Percentiles rank a stretch among this genome's conserved stretches.
Conservation (phyloP, 2,888 invertebrate species). For the Amiota communis region DNA sequence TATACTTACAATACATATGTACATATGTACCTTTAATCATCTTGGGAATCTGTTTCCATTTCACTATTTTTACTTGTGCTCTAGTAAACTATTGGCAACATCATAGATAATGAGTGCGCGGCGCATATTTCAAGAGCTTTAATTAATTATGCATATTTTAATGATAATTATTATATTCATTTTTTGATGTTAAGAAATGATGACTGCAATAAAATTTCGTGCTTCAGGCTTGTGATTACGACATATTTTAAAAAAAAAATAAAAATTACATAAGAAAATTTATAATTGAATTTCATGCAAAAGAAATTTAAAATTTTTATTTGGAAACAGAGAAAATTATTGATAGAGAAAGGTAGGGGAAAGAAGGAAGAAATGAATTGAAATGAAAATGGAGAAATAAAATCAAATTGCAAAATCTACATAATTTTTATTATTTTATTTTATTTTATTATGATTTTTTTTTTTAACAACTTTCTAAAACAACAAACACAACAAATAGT, state of each 20-base stretch:
- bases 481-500: background rate
- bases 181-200: too few species aligned
- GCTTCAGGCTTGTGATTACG: background rate
- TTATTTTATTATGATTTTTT: too few species aligned
- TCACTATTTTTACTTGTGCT: too few species aligned
- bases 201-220: background rate
- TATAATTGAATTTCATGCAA: constrained; percentile 7
- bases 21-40: too few species aligned
- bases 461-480: constrained; percentile 5
- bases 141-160: constrained; percentile 24
- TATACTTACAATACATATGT: too few species aligned
- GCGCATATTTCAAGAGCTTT: background rate
- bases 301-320: background rate
- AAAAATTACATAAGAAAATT: constrained; percentile 15
- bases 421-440: background rate
- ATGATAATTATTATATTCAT: background rate
- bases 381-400: background rate
- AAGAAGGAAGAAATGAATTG: background rate
- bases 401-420: background rate
- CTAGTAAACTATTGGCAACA: too few species aligned
- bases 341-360: background rate
- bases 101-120: too few species aligned
- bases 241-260: background rate
- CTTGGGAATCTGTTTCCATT: too few species aligned
- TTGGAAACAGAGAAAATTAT: background rate